Conservation (phyloP, 2,888 invertebrate genomes). For the Rotaria magnacalcarata region DNA sequence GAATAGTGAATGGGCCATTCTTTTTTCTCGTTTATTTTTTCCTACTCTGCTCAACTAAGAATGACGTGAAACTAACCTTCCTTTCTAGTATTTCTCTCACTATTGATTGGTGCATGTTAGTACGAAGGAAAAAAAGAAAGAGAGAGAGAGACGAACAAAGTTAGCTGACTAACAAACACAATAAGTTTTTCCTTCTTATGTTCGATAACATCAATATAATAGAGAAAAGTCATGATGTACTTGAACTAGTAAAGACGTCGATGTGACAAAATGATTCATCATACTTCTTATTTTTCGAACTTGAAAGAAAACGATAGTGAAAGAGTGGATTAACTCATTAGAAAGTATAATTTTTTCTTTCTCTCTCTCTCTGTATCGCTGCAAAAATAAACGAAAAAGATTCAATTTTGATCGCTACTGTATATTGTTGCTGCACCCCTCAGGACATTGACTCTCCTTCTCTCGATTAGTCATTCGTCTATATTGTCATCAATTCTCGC, state of each 20-base stretch:
- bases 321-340: background rate
- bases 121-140: background rate
- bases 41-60: background rate
- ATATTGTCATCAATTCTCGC: slow-evolving; percentile 6
- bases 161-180: background rate
- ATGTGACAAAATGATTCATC: slow-evolving; percentile 11
- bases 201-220: background rate
- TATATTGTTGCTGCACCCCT: background rate
- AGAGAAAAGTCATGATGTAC: background rate
- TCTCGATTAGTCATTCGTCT: slow-evolving; percentile 20
- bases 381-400: background rate
- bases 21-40: background rate
- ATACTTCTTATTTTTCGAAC: background rate
- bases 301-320: background rate
- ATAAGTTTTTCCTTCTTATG: background rate
- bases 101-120: background rate
- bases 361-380: background rate
- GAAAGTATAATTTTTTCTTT: slow-evolving; percentile 11
- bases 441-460: background rate
- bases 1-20: background rate
- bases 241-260: background rate
- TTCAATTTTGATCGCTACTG: background rate
- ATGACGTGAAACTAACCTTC: background rate
- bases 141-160: background rate
- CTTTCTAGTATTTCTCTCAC: background rate